Evolutionary conservation across 2,113 vertebrate species (phyloP).

Genomic region (Antechinus flavipes): DNA sequence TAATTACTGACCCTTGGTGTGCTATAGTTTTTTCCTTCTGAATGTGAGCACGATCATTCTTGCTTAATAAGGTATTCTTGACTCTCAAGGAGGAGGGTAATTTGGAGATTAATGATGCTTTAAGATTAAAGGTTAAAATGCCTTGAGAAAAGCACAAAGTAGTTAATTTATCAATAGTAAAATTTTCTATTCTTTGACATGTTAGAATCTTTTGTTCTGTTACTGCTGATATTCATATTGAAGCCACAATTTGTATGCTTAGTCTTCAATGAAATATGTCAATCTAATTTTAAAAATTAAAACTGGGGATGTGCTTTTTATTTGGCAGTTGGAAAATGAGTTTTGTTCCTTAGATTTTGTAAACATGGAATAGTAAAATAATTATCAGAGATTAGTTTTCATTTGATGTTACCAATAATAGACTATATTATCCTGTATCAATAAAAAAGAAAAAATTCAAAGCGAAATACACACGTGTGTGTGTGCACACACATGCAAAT

Average conservation of each 20-base stretch:
- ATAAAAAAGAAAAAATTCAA: conserved; percentile 18
- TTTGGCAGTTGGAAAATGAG: not conserved
- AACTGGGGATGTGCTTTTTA: not conserved
- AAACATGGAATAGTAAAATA: conserved; percentile 58
- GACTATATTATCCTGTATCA: conserved; percentile 1
- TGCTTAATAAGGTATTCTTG: not conserved
- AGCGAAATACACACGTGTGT: not conserved
- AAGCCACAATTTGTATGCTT: not conserved
- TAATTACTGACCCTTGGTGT: not conserved
- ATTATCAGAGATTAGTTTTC: conserved; percentile 63
- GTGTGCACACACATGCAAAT: not conserved
- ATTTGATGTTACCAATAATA: conserved; percentile 43
- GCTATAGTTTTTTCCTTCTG: conserved; percentile 21
- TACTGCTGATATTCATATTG: conserved; percentile 24
- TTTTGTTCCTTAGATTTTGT: conserved; percentile 53
- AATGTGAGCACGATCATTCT: conserved; percentile 5
- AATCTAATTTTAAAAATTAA: not conserved
- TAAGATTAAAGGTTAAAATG: conserved; percentile 16
- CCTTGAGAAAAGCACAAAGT: not conserved
- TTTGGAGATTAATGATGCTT: conserved; percentile 32
- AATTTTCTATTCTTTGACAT: not conserved
- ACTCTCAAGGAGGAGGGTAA: not conserved
- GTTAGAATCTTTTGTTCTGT: conserved; percentile 18
- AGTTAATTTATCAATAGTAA: not conserved
- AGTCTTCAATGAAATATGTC: not conserved